phyloP scores from a whole-genome alignment of 1,140 invertebrate genomes.

The Drosophila melanica region DNA sequence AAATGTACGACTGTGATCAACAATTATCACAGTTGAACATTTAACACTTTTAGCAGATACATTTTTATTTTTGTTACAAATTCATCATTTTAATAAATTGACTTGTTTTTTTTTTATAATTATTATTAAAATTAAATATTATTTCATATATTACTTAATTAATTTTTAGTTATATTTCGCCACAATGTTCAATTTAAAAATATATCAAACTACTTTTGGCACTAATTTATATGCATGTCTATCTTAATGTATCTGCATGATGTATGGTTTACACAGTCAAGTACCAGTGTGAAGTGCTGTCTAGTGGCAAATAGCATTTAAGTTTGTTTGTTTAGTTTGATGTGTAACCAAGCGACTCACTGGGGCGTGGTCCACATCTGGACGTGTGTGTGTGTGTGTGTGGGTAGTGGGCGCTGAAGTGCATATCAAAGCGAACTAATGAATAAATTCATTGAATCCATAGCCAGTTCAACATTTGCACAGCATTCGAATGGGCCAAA shows the following conservation, averaged over 20 bases:
- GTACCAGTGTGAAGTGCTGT: slow-evolving; percentile 25
- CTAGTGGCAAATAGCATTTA: slow-evolving; percentile 62
- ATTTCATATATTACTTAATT: too few relatives aligned
- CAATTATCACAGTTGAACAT: too few relatives aligned
- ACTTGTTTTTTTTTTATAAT: too few relatives aligned
- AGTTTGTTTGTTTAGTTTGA: slow-evolving; percentile 65
- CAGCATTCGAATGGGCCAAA: slow-evolving; percentile 58
- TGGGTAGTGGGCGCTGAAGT: slow-evolving; percentile 49
- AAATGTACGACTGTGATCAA: too few relatives aligned
- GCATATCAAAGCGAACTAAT: slow-evolving; percentile 81
- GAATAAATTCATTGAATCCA: slow-evolving; percentile 80
- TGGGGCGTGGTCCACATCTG: not conserved
- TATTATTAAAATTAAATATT: too few relatives aligned
- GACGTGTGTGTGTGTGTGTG: not conserved
- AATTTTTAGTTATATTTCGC: too few relatives aligned
- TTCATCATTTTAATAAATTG: too few relatives aligned
- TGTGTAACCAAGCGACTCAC: slow-evolving; percentile 36
- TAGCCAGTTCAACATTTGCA: slow-evolving; percentile 66
- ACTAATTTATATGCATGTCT: too few relatives aligned
- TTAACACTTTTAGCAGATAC: too few relatives aligned
- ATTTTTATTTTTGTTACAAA: too few relatives aligned
- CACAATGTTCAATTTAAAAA: too few relatives aligned
- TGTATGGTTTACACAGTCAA: not conserved
- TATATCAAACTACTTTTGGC: too few relatives aligned
- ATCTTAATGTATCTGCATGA: not conserved